Conservation (phyloP, 2,888 invertebrate species). For the Pheosia gnoma region DNA sequence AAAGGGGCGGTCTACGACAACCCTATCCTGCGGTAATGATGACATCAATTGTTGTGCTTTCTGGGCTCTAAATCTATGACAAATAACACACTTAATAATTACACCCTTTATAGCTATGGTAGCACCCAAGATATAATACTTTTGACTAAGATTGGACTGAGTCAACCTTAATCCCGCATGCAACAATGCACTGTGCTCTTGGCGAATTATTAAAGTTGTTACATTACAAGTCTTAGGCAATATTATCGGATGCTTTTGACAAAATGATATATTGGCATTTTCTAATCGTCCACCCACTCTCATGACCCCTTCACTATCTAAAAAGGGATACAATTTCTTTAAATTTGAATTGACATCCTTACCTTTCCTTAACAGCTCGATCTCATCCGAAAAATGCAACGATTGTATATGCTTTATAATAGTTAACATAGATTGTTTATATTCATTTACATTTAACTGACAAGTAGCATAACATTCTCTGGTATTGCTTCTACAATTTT, state of each 20-base stretch:
- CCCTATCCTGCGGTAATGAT: slow-evolving; percentile 1
- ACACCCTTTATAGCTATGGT: not conserved
- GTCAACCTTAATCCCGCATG: not conserved
- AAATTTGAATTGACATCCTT: not conserved
- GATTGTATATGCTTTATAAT: not conserved
- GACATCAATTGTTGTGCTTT: not conserved
- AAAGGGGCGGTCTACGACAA: slow-evolving; percentile 6
- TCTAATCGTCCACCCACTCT: not conserved
- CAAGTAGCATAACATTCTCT: not conserved
- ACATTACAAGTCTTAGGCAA: not conserved
- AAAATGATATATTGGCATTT: not conserved
- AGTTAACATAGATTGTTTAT: not conserved
- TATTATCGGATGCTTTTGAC: slow-evolving; percentile 1
- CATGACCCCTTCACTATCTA: not conserved
- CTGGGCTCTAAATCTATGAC: slow-evolving; percentile 1
- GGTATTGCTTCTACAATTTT: not conserved
- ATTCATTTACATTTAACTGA: not conserved
- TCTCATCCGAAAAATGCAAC: not conserved
- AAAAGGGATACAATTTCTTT: not conserved
- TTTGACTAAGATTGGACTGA: not conserved
- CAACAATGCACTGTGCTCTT: not conserved
- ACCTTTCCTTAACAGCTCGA: not conserved
- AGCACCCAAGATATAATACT: not conserved
- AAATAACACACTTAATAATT: not conserved
- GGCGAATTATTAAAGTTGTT: not conserved